Base-by-base conservation (phyloP, 2,113 vertebrate genomes). In the Seriola rivoliana region DNA sequence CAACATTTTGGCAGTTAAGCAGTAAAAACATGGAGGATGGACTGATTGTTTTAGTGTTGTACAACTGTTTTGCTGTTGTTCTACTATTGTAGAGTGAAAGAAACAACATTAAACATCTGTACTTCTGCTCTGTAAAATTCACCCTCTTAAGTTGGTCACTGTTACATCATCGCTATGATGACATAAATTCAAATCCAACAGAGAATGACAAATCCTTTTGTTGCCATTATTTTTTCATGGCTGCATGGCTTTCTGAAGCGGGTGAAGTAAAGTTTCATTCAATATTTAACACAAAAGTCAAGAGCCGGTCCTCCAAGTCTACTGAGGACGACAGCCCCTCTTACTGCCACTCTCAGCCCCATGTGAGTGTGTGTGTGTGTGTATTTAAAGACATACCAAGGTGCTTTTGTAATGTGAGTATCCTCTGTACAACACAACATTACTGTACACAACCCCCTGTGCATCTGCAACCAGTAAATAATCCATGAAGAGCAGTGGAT, bases 221-320 rank as follows among this genome's bases (percentile, higher is more conserved):
- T 91, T 85, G 68, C 69, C 81, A 93, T 95, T 87, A 93, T 60
- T 92, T 93, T 93, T 94, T 93, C n/a, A 95, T 94, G 75, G 38
- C 44, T 54, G 77, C 44, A 65, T 40, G 69, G 67, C 36, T 89
- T 85, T 85, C 42, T 11, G 14, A 81, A 90, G 82, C 25, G 32
- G 72, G 46, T 52, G 48, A 86, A 88, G 66, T 80, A 85, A 90
- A 74, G 52, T 91, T 86, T 90, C 80, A 91, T 92, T 81, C 75
- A 94, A 89, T 89, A 93, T 93, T 93, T 62, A 93, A 81, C 50
- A 55, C 42, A 52, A 36, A 70, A 86, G 66, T 89, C 86, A 81
- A 87, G 80, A 86, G 85, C 85, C 32, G 70, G 71, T 89, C 44
- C 23, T 80, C 52, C 23, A 81, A 14, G 78, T 80, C 67, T 68